phyloP scores from a whole-genome alignment of 2,888 invertebrate genomes.

The Heteromurus nitidus region DNA sequence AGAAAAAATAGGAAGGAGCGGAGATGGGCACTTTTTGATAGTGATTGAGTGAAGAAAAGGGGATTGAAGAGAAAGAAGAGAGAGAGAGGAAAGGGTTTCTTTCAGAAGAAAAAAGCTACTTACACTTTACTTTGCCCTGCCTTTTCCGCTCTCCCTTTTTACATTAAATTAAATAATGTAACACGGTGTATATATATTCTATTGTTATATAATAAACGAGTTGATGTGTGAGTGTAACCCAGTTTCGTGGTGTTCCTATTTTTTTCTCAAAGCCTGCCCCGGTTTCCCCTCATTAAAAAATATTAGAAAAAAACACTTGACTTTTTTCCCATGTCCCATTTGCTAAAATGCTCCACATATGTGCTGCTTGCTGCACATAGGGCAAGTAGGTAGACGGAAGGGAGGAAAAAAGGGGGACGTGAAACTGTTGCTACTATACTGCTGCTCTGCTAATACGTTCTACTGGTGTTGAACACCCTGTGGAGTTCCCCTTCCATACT shows the following conservation, averaged over 20 bases:
- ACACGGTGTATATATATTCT: not conserved
- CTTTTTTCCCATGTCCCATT: not conserved
- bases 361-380: no score
- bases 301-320: not conserved
- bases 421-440: constrained; percentile 5
- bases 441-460: not conserved
- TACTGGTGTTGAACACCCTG: constrained; percentile 21
- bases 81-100: constrained; percentile 6
- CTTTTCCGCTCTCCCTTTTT: not conserved
- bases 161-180: not conserved
- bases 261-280: not conserved
- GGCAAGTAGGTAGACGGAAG: not conserved
- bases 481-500: constrained; percentile 25
- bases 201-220: not conserved
- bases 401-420: not conserved
- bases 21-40: constrained; percentile 28
- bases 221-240: not conserved
- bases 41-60: constrained; percentile 33
- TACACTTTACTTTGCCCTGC: not conserved
- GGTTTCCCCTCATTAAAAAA: not conserved
- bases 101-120: constrained; percentile 22
- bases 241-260: not conserved
- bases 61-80: constrained; percentile 17
- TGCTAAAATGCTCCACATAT: no score
- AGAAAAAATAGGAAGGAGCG: not conserved